Conservation (phyloP, 2,113 vertebrate species). For the Myrmophylax atrothorax region DNA sequence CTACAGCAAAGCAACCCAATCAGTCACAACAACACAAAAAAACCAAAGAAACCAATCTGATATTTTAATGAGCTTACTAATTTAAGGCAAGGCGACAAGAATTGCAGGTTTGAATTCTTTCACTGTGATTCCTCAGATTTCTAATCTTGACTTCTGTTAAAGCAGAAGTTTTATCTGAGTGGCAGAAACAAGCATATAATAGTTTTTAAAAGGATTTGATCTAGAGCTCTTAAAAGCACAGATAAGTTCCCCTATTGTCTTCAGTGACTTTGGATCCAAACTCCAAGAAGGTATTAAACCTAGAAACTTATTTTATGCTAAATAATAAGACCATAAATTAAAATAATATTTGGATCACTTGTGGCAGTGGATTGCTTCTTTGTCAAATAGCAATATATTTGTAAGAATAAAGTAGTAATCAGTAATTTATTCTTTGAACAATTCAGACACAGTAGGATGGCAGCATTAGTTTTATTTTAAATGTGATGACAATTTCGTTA, state of each 20-base stretch:
- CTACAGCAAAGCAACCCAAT: neutral
- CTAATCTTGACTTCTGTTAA: neutral
- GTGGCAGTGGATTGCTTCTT: slow-evolving; percentile 2
- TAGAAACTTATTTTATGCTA: neutral
- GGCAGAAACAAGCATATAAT: slow-evolving; percentile 24
- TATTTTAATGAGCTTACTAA: neutral
- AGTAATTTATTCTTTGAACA: neutral
- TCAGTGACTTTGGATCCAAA: neutral
- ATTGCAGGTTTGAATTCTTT: neutral
- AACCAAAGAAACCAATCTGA: fast-evolving
- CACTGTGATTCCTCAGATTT: neutral
- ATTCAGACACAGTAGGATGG: neutral
- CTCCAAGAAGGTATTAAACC: neutral
- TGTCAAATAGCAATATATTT: neutral
- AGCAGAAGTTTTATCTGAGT: neutral
- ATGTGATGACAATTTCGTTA: neutral
- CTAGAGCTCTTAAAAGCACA: neutral
- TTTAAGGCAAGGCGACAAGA: neutral
- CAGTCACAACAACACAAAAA: neutral
- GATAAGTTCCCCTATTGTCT: neutral
- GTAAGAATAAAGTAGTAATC: neutral
- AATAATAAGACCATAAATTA: neutral
- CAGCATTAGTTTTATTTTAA: neutral
- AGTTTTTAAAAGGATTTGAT: neutral
- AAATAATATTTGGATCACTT: slow-evolving; percentile 25